Base-by-base conservation (phyloP, 2,113 vertebrate genomes). In the Saimiri boliviensis region DNA sequence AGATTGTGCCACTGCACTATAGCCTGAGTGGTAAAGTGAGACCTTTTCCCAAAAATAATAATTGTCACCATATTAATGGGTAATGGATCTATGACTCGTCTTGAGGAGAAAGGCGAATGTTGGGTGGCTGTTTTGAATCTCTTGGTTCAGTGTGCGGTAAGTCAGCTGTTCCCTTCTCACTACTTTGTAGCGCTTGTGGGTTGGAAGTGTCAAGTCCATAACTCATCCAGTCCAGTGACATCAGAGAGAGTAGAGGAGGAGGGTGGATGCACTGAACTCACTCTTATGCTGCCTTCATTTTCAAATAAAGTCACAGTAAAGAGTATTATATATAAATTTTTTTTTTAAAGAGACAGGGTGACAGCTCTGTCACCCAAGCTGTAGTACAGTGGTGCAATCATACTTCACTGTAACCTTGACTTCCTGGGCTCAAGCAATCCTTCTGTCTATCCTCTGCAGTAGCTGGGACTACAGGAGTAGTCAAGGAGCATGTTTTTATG, bases 131-230 rank as follows among this genome's bases (percentile, higher is more conserved):
- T 21, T 47, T 60, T 83, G 35, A 40, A 12, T 52, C 30, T 52
- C 27, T 89, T 70, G 77, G 45, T 9, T 85, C 42, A n/a, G 4
- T 16, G 13, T 27, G 9, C 25, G 9, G 8, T 9, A 6, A 19
- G n/a, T 54, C 68, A 16, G 0, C 16, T 3, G 0, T 5, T 20
- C 4, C 37, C 49, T 68, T 32, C 25, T 17, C 32, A 11, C 7
- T 56, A 47, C 40, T 70, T 37, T 63, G 20, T 40, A 40, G 13
- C 60, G 40, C 4, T 20, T 3, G 9, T 42, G 74, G 27, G 25
- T 42, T 42, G 49, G 63, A 81, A 56, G 16, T 27, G 6, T 76
- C 6, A 35, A 27, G 40, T 14, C 45, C 25, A 0, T 27, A 23
- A 47, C 40, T 92, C 23, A 30, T 56, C 20, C 14, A 30, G 25